A percentile compares a stretch with the other conserved stretches of the same genome.
phyloP scores from a whole-genome alignment of 2,113 vertebrate species.

The Crotophaga sulcirostris region DNA sequence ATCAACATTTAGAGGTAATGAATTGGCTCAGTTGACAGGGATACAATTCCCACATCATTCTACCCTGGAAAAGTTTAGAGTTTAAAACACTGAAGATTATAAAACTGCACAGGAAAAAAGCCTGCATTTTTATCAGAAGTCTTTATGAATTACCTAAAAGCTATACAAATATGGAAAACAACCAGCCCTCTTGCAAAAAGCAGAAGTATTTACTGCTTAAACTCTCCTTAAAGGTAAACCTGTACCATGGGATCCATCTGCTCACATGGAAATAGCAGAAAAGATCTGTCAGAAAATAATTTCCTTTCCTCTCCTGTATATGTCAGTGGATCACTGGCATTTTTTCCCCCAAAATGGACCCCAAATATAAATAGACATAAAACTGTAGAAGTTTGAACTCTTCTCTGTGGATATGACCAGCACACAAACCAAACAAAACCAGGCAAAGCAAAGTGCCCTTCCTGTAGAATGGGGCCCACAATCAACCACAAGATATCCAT shows the following conservation, averaged over 20 bases:
- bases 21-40: background rate
- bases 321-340: conserved; percentile 10
- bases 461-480: background rate
- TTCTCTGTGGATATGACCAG: background rate
- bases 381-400: background rate
- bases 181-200: background rate
- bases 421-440: background rate
- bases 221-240: conserved; percentile 29
- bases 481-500: background rate
- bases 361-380: background rate
- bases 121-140: background rate
- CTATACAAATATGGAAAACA: background rate
- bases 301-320: conserved; percentile 5
- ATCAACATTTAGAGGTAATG: background rate
- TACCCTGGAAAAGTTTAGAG: background rate
- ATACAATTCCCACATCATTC: background rate
- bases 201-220: background rate
- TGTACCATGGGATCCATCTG: background rate
- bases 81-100: background rate
- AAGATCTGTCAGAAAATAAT: conserved; percentile 9
- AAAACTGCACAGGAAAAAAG: background rate
- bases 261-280: conserved; percentile 1
- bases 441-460: background rate
- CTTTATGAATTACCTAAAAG: background rate
- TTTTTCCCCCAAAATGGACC: background rate